A percentile compares a stretch with the other conserved stretches of the same genome.
Evolutionary conservation across 2,888 invertebrate species (phyloP).

Genomic region (Chloroclysta siterata): DNA sequence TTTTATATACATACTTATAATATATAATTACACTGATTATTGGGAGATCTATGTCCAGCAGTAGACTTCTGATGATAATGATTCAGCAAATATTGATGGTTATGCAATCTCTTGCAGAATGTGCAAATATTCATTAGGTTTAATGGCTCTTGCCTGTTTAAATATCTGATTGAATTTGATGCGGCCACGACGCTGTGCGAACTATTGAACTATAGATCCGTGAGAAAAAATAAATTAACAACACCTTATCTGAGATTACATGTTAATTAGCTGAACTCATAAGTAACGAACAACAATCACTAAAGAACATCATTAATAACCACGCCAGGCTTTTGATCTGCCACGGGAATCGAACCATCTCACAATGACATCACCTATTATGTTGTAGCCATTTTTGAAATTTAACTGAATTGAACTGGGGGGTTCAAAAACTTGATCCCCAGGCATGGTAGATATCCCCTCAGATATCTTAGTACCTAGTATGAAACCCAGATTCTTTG

Average conservation of each 20-base stretch:
- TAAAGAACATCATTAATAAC: neutral
- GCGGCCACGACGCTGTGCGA: slow-evolving; percentile 20
- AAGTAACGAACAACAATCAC: neutral
- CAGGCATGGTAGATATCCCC: no score
- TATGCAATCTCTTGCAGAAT: neutral
- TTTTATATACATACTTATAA: no score
- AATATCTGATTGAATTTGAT: slow-evolving; percentile 15
- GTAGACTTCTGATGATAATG: neutral
- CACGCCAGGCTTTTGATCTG: no score
- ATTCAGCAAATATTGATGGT: neutral
- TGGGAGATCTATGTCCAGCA: no score
- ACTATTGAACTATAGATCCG: slow-evolving; percentile 24
- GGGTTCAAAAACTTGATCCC: no score
- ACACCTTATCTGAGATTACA: neutral
- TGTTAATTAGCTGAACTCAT: neutral
- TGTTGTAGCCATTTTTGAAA: no score
- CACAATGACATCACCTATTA: no score
- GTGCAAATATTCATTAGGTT: slow-evolving; percentile 1
- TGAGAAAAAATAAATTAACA: slow-evolving; percentile 18
- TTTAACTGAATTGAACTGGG: no score
- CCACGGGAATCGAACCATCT: no score
- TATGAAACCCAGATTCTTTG: no score
- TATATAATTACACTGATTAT: no score
- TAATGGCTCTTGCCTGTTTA: neutral
- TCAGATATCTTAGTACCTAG: no score